Conservation (phyloP, 1,140 invertebrate genomes). For the Pachyrhynchus sulphureomaculatus region DNA sequence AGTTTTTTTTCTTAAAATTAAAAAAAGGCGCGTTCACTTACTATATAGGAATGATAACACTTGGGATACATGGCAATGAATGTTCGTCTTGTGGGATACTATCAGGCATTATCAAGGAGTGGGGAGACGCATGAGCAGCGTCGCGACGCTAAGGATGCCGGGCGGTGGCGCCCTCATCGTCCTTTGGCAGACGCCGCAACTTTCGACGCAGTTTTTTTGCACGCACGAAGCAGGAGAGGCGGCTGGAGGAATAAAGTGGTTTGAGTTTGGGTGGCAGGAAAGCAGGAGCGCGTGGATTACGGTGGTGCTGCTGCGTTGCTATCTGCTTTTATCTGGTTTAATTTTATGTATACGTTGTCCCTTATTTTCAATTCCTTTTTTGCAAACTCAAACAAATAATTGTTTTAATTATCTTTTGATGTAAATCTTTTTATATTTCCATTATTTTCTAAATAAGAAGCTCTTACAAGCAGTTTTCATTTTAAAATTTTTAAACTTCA, state of each 20-base stretch:
- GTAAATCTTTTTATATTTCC: too few relatives aligned
- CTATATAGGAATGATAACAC: conserved; percentile 51
- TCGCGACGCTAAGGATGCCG: conserved; percentile 52
- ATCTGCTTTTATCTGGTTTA: conserved; percentile 22
- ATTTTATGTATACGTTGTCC: conserved; percentile 16
- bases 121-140: conserved; percentile 53
- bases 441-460: too few relatives aligned
- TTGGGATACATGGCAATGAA: conserved; percentile 53
- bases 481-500: too few relatives aligned
- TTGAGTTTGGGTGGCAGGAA: conserved; percentile 11
- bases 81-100: conserved; percentile 53
- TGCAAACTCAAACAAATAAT: background rate
- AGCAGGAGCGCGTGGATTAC: background rate
- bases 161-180: conserved; percentile 47
- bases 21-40: conserved; percentile 50
- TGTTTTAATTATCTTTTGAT: too few relatives aligned
- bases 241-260: conserved; percentile 24
- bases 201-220: conserved; percentile 39
- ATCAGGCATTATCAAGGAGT: conserved; percentile 52
- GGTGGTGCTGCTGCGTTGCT: conserved; percentile 4
- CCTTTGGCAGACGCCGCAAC: conserved; percentile 39
- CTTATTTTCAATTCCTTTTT: conserved; percentile 14
- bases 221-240: conserved; percentile 26
- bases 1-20: conserved; percentile 34
- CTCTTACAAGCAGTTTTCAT: too few relatives aligned